Evolutionary conservation across 53 echinoderm and acorn worm species (phyloP), one percentile per base, ranked within the genome.

Genomic region (Astropecten irregularis): DNA sequence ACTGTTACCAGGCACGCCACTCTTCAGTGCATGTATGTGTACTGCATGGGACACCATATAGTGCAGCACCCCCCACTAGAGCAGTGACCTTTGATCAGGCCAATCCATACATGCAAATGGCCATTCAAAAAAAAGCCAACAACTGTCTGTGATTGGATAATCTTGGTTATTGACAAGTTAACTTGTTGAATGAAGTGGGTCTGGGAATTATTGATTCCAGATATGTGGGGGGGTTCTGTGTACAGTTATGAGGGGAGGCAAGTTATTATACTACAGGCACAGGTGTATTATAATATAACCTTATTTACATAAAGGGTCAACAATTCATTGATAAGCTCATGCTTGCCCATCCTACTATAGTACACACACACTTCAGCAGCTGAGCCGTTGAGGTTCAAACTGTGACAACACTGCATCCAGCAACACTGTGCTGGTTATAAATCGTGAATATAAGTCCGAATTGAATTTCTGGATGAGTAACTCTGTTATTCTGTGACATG

Each of bases 1-100:
- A 79, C 79, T 44, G 79, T 79, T 61, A 48, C 79, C 79, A 79
- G 34, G 79, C 79, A 79, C 60, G 79, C 79, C 34, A 33, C 62
- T 47, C 61, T 62, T 19, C n/a, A n/a, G n/a, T n/a, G n/a, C n/a
- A n/a, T n/a, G n/a, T n/a, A n/a, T n/a, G n/a, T n/a, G n/a, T n/a
- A n/a, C n/a, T n/a, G n/a, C n/a, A n/a, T n/a, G n/a, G n/a, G n/a
- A n/a, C n/a, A n/a, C n/a, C n/a, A n/a, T n/a, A n/a, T n/a, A n/a
- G n/a, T n/a, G n/a, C n/a, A n/a, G 32, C 77, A 77, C 34, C 42
- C 9, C 18, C 50, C 42, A 42, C 42, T 42, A 42, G 42, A 6
- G 6, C 42, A 42, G 42, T 60, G 79, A 79, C 79, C 79, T 79
- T 79, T 79, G 62, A 46, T 62, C 79, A 40, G 44, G 30, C 35